Base-by-base conservation (phyloP, 2,888 invertebrate species). In the Stenodema calcarata region DNA sequence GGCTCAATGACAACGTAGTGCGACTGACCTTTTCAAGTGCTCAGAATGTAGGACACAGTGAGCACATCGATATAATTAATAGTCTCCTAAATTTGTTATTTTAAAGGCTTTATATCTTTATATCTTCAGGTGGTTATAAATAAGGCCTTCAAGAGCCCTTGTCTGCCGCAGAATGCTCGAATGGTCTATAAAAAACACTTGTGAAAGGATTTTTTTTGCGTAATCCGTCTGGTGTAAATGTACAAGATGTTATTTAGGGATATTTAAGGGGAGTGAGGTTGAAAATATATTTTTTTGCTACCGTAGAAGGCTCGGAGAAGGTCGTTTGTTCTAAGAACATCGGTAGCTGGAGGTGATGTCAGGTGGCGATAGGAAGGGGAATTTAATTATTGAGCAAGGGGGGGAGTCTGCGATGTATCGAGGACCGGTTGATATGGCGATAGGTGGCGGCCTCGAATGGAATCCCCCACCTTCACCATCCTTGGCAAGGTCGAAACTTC, bases 401-500 rank as follows among this genome's bases (percentile, higher is more conserved):
- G 27, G 11, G 2, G 23, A 14, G 14, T 16, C 14, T 16, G n/a
- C 50, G 50, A 50, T 50, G 62, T 23, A 9, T 27, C 62, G 62
- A 9, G 62, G 62, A 62, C 62, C 62, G 62, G 62, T 62, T 62
- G 62, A 12, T 62, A n/a, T 2, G 28, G 30, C 35, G 35, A 6
- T 14, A 35, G 35, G 73, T 30, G 73, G 35, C 18, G 73, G 73
- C 73, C 73, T 73, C 73, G 73, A 9, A 11, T 18, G 73, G 73
- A 73, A 35, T 35, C 73, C 73, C 18, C 73, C n/a, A 23, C 73
- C 35, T 62, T 27, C 70, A 70, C 70, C 70, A 79, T 79, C 80
- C 80, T 80, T 80, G 80, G 80, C 80, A 80, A 80, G 80, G 80
- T 80, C 80, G 80, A 27, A 44, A 28, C 80, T 80, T 30, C 78